Conservation (phyloP, 2,113 vertebrate species). For the Oxygymnocypris stewartii region DNA sequence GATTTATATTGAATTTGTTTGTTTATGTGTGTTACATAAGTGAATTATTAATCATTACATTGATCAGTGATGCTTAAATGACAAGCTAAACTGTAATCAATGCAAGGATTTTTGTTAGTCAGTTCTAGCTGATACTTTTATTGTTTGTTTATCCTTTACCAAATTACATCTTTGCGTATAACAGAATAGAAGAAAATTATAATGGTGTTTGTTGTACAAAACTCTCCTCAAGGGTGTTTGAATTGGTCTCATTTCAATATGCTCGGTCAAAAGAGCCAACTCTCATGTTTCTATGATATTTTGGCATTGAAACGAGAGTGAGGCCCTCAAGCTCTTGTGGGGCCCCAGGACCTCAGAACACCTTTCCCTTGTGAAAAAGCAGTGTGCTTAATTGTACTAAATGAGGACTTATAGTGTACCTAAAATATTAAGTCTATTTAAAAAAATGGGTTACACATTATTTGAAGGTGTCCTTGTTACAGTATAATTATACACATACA, state of each 20-base stretch:
- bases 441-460: no score
- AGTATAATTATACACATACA: no score
- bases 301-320: no score
- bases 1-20: constrained; percentile 2
- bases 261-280: no score
- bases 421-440: no score
- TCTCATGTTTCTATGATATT: no score
- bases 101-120: not conserved
- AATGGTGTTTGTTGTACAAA: not conserved
- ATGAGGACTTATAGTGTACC: no score
- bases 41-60: constrained; percentile 66
- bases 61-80: not conserved
- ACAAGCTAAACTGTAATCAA: not conserved
- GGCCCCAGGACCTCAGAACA: no score
- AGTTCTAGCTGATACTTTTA: not conserved
- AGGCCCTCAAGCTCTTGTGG: no score
- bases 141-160: not conserved
- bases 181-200: not conserved
- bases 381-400: no score
- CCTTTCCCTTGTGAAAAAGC: no score
- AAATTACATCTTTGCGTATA: not conserved
- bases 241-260: not conserved
- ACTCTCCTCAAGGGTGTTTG: not conserved
- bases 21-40: constrained; percentile 60
- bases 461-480: no score